Evolutionary conservation across 2,888 invertebrate genomes (phyloP).

Genomic region (Dasypolia templi): DNA sequence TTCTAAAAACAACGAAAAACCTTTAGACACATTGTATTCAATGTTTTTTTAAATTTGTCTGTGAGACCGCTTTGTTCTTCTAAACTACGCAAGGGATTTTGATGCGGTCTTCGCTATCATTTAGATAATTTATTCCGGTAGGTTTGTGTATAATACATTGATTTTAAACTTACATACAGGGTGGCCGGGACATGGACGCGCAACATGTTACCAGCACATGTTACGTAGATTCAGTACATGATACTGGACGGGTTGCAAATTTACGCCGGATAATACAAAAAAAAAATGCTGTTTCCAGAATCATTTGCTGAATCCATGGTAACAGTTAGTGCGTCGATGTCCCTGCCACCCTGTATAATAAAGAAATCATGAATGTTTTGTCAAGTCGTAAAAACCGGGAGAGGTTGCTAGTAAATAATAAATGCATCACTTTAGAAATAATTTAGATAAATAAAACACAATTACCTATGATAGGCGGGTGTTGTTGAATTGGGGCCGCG

Average conservation of each 20-base stretch:
- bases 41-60: too few species aligned
- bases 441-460: not conserved
- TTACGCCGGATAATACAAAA: too few species aligned
- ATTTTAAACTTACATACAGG: not conserved
- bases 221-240: too few species aligned
- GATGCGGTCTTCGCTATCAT: not conserved
- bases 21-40: not conserved
- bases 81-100: too few species aligned
- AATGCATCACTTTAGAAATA: conserved; percentile 2
- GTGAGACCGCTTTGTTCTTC: not conserved
- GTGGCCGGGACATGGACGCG: too few species aligned
- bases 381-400: not conserved
- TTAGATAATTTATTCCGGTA: not conserved
- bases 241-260: too few species aligned
- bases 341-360: not conserved
- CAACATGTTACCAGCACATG: too few species aligned
- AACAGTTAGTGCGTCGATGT: too few species aligned
- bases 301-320: too few species aligned
- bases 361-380: not conserved
- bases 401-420: not conserved
- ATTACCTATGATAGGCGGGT: conserved; percentile 73
- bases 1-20: conserved; percentile 41
- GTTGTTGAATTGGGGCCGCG: conserved; percentile 72
- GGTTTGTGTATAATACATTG: not conserved
- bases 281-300: too few species aligned